Conservation (phyloP, 2,113 vertebrate genomes). For the Garra rufa region DNA sequence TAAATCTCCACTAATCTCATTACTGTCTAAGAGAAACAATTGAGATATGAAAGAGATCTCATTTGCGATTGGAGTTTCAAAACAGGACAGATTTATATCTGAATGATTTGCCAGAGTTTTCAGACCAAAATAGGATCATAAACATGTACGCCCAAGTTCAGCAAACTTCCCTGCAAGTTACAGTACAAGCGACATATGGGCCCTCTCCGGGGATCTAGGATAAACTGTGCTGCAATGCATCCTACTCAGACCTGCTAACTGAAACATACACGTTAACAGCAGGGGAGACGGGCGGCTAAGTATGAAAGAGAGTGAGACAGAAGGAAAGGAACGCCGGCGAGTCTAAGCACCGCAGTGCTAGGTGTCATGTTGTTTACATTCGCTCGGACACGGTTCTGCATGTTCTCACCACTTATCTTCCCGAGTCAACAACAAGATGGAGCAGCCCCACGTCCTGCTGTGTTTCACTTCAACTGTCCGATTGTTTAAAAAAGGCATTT, state of each 20-base stretch:
- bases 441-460: constrained; percentile 20
- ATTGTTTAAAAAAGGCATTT: constrained; percentile 46
- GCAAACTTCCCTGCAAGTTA: constrained; percentile 43
- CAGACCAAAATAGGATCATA: neutral
- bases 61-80: no score
- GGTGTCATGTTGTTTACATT: constrained; percentile 54
- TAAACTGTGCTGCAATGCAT: constrained; percentile 51
- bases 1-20: neutral
- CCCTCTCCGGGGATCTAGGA: constrained; percentile 52
- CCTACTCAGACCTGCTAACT: constrained; percentile 56
- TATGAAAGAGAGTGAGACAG: constrained; percentile 10
- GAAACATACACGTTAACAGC: constrained; percentile 57
- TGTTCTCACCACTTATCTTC: constrained; percentile 45
- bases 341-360: constrained; percentile 31
- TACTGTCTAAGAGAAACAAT: neutral
- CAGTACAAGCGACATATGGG: constrained; percentile 48
- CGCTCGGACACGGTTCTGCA: constrained; percentile 43
- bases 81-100: neutral
- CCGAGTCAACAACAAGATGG: constrained; percentile 50
- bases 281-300: constrained; percentile 17
- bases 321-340: neutral
- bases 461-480: constrained; percentile 49
- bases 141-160: constrained; percentile 10
- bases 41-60: neutral
- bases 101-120: constrained; percentile 5